Base-by-base conservation (phyloP, 2,797 vertebrate genomes). In the Halcyon leucocephala region DNA sequence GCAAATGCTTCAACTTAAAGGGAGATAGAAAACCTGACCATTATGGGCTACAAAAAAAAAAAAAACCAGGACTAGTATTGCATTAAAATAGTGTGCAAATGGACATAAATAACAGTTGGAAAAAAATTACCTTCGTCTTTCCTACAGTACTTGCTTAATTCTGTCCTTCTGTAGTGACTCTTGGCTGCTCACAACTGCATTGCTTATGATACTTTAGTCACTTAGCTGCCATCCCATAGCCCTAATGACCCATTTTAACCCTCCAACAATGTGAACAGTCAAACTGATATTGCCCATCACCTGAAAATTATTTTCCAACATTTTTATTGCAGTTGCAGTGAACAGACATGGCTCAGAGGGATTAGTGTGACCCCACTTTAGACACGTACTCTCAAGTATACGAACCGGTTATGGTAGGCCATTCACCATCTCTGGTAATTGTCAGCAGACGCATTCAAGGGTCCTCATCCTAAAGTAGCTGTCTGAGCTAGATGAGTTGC, bases 381-480 rank as follows among this genome's bases (percentile, higher is more conserved):
- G 20, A 37, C 3, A 5, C 0, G 0, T 66, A 31, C 11, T 33
- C 12, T 58, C 62, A 67, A 14, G 25, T 37, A 10, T 31, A 22
- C 10, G 41, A 57, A 24, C 28, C 33, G 11, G 12, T 42, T 39
- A 39, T 42, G 25, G 26, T 5, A 28, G 19, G 26, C 46, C 72
- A 2, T 41, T 79, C 65, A n/a, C 13, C 83, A 79, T 39, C 24
- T 46, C 60, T 51, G 11, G 28, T 41, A 66, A 48, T 48, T 87
- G 57, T 61, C 12, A 1, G 35, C 37, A 44, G 33, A 9, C 2
- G 17, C 0, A 0, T 55, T 25, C 19, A 62, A 64, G 28, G 31
- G 1, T 10, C 5, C 31, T 82, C 28, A 48, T 9, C 35, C n/a
- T 66, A 21, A 51, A 70, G 6, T 1, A 42, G 22, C 7, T 14